phyloP scores from a whole-genome alignment of 35 echinoderm and acorn worm species.

The Diadema setosum region DNA sequence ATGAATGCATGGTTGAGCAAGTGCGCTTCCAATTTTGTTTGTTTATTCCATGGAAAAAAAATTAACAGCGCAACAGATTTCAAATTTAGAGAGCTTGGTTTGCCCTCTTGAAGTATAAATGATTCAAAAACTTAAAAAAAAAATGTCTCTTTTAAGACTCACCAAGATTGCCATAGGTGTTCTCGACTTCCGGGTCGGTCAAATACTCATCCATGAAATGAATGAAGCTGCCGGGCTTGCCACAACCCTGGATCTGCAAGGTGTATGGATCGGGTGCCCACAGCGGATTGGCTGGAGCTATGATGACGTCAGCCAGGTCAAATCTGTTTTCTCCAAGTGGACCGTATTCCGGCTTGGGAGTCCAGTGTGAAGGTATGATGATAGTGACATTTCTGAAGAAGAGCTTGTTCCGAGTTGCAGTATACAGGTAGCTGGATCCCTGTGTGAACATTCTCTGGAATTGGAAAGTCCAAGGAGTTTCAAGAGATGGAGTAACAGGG shows the following conservation, averaged over 20 bases:
- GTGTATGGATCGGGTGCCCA: constrained; percentile 64
- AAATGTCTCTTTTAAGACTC: too few species aligned
- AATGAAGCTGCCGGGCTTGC: constrained; percentile 58
- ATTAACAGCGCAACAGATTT: too few species aligned
- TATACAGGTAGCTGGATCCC: constrained; percentile 58
- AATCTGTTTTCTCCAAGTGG: constrained; percentile 46
- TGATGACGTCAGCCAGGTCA: constrained; percentile 75
- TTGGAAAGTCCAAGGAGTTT: too few species aligned
- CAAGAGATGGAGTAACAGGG: too few species aligned
- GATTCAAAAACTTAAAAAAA: too few species aligned
- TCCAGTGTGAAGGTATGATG: constrained; percentile 75
- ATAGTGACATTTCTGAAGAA: constrained; percentile 80
- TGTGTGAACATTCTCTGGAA: constrained; percentile 79
- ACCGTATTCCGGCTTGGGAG: neutral
- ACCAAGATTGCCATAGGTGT: constrained; percentile 75
- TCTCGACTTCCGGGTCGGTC: neutral
- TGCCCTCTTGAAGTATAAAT: too few species aligned
- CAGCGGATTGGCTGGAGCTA: constrained; percentile 47
- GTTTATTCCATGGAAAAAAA: too few species aligned
- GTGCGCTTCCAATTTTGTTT: too few species aligned
- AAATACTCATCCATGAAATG: constrained; percentile 68
- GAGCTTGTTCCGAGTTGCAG: constrained; percentile 52
- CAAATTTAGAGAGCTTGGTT: too few species aligned
- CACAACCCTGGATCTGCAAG: constrained; percentile 77
- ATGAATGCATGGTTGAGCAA: too few species aligned